Evolutionary conservation across 2,113 vertebrate species (phyloP), one percentile per base, ranked within the genome.

Genomic region (Caretta caretta): DNA sequence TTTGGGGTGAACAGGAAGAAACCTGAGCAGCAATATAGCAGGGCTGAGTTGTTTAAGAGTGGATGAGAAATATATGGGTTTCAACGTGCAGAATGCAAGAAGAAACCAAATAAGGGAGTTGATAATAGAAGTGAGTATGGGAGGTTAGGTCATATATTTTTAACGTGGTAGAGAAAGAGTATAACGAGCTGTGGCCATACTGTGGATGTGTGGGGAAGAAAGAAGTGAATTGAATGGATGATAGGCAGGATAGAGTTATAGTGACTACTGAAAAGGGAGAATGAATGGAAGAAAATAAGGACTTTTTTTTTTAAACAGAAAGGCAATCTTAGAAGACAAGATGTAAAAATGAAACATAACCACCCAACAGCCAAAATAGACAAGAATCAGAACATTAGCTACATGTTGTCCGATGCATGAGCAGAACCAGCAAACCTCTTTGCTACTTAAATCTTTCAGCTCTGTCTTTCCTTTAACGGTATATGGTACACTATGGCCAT

Each of bases 251-350:
- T 5, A 22, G 20, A 72, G 65, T 42, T 25, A 27, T 11, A 76
- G 22, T 46, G 11, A 5, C 53, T 80, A 6, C 13, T 48, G 31
- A 10, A 4, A 6, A 29, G 3, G 0, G 0, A 5, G 0, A 4
- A 25, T 49, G 20, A 50, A 19, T 11, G 17, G 69, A 93, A 4
- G 5, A 38, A 82, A 38, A 56, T 81, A 7, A n/a, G 62, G 14
- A 49, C 25, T 25, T 57, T 1, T 4, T 76, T 78, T 72, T 20
- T 25, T 5, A 24, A 14, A 75, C 9, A 42, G 1, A 6, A 42
- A 59, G 4, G 38, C 81, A 29, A 59, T 59, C 10, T 59, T 81
- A 72, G 9, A 89, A 72, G 16, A 17, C 54, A 82, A 29, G 8
- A 8, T 59, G 56, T 14, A 83, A 89, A 81, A 92, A 80, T 85